Conservation (phyloP, 2,113 vertebrate species). For the Esox niger region DNA sequence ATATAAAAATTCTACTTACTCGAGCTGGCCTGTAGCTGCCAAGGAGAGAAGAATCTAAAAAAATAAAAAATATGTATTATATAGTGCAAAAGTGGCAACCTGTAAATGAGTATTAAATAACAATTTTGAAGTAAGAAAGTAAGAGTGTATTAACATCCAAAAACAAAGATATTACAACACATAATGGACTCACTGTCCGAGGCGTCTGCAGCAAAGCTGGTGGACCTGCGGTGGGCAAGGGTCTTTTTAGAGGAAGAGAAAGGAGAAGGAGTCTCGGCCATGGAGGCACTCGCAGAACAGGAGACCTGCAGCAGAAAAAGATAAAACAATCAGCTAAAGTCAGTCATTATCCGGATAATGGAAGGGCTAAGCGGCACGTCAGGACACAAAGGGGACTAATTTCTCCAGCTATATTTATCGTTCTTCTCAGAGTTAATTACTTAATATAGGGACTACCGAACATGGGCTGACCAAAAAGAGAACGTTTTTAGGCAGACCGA, state of each 20-base stretch:
- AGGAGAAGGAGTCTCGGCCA: conserved; percentile 34
- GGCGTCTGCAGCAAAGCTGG: background rate
- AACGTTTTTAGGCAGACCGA: too few relatives aligned
- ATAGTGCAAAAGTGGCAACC: background rate
- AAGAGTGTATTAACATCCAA: too few relatives aligned
- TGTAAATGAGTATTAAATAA: too few relatives aligned
- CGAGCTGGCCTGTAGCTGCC: conserved; percentile 71
- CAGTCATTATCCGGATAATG: too few relatives aligned
- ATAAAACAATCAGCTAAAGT: conserved; percentile 12
- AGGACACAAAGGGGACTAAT: too few relatives aligned
- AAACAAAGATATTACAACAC: too few relatives aligned
- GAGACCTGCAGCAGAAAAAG: conserved; percentile 52
- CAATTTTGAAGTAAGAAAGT: too few relatives aligned
- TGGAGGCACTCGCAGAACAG: conserved; percentile 34
- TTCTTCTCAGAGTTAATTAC: background rate
- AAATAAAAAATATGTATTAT: conserved; percentile 13
- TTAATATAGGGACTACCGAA: too few relatives aligned
- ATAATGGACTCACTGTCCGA: too few relatives aligned
- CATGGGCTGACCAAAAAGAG: too few relatives aligned
- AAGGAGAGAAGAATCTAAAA: conserved; percentile 73
- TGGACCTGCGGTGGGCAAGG: conserved; percentile 1
- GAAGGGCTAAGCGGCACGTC: too few relatives aligned
- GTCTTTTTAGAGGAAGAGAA: conserved; percentile 5
- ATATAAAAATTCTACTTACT: conserved; percentile 64
- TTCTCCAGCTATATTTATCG: background rate